These are phyloP conservation scores for Gephyroberyx darwinii DNA, from an alignment of 2,797 vertebrate genomes.

Conservation along the genomic window DNA sequence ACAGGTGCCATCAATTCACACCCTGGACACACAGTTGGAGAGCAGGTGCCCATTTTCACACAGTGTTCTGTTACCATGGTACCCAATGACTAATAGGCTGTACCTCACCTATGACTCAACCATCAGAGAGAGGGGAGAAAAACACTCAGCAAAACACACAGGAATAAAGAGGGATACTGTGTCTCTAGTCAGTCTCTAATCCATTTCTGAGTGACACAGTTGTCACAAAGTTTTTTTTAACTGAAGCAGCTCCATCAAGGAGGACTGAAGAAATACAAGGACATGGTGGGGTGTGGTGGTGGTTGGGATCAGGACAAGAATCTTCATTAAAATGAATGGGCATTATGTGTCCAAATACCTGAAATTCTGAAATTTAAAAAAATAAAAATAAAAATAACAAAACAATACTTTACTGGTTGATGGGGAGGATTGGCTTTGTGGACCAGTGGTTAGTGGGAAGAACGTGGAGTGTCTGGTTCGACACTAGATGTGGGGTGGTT, in stretches of 20 bases:
- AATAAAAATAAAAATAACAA: neutral
- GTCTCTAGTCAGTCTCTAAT: constrained; percentile 15
- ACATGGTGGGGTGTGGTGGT: constrained; percentile 9
- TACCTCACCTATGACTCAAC: constrained; percentile 68
- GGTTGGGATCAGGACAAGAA: constrained; percentile 6
- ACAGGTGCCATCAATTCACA: constrained; percentile 56
- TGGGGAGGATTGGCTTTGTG: constrained; percentile 2
- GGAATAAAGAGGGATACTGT: neutral
- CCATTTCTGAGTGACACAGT: neutral
- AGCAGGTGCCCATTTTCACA: constrained; percentile 70
- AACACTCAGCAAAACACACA: constrained; percentile 43
- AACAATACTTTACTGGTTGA: constrained; percentile 1
- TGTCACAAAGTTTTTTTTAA: too few relatives aligned
- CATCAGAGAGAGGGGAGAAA: constrained; percentile 33
- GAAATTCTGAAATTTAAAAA: too few relatives aligned
- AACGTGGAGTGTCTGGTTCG: neutral
- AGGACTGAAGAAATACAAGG: too few relatives aligned
- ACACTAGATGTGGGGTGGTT: neutral
- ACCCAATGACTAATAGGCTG: constrained; percentile 58
- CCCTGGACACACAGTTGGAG: constrained; percentile 49
- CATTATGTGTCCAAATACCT: too few relatives aligned
- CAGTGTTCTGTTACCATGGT: constrained; percentile 70
- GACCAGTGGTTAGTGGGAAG: neutral
- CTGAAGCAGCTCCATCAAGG: neutral
- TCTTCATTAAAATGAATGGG: constrained; percentile 7